phyloP scores from a whole-genome alignment of 2,888 invertebrate species.

The Caenorhabditis sp. region DNA sequence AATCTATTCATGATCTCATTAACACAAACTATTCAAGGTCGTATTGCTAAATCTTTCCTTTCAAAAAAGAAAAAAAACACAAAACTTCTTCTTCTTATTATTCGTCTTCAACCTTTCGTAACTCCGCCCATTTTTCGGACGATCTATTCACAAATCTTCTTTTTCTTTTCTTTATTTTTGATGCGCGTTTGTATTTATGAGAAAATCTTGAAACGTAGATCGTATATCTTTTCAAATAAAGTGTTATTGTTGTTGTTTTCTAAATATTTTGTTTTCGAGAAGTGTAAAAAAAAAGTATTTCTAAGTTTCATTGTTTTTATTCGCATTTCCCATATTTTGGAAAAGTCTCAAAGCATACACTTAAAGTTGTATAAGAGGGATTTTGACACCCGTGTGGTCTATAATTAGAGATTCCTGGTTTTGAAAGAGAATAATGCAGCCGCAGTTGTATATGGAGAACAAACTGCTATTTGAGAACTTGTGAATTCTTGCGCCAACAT shows the following conservation, averaged over 20 bases:
- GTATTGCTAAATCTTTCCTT: not conserved
- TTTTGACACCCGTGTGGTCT: too few relatives aligned
- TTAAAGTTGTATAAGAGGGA: too few relatives aligned
- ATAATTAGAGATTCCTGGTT: too few relatives aligned
- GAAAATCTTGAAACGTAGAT: not conserved
- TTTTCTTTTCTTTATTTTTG: constrained; percentile 1
- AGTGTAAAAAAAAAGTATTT: too few relatives aligned
- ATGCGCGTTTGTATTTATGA: not conserved
- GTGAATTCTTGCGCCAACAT: too few relatives aligned
- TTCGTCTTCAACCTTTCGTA: not conserved
- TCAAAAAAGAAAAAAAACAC: not conserved
- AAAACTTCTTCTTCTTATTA: not conserved
- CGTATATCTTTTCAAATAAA: not conserved
- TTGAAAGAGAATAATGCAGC: too few relatives aligned
- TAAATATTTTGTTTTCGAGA: not conserved
- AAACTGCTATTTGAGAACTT: too few relatives aligned
- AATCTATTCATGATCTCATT: not conserved
- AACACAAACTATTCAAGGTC: not conserved
- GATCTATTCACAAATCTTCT: constrained; percentile 2
- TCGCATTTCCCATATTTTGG: too few relatives aligned
- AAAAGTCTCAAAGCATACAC: too few relatives aligned
- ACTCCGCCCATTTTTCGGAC: not conserved
- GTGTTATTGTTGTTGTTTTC: not conserved
- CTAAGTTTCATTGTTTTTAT: too few relatives aligned
- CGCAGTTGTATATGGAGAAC: too few relatives aligned